Percentiles rank a stretch among this genome's conserved stretches.
Conservation (phyloP, 2,888 invertebrate species). For the Autographa pulchrina region DNA sequence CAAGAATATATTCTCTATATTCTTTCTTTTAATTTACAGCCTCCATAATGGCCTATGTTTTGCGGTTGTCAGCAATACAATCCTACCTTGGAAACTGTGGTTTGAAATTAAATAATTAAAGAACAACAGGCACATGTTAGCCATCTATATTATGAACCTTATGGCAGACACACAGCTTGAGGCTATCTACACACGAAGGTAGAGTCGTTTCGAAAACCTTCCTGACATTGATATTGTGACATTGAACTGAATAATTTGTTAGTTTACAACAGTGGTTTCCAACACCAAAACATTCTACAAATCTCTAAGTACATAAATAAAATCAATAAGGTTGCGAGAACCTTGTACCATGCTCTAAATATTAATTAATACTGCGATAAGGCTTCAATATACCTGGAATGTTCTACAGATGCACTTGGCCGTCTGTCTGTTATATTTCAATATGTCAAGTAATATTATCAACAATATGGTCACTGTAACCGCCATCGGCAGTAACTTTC, state of each 20-base stretch:
- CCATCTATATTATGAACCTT: background rate
- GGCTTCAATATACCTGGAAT: background rate
- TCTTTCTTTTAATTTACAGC: background rate
- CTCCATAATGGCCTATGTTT: background rate
- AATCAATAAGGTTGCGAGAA: background rate
- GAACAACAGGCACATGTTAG: background rate
- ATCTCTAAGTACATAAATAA: background rate
- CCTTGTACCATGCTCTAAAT: background rate
- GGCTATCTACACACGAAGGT: background rate
- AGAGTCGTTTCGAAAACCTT: background rate
- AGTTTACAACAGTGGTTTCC: background rate
- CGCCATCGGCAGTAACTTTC: slow-evolving; percentile 70
- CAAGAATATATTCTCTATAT: background rate
- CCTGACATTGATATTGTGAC: background rate
- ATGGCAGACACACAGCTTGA: background rate
- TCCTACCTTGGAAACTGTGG: background rate
- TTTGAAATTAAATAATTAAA: background rate
- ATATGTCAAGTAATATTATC: slow-evolving; percentile 40
- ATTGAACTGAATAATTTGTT: background rate
- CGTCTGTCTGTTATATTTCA: slow-evolving; percentile 32
- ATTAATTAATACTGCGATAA: background rate
- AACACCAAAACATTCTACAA: background rate
- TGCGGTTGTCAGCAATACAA: background rate
- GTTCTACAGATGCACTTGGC: slow-evolving; percentile 25
- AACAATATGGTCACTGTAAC: slow-evolving; percentile 36